phyloP scores from a whole-genome alignment of 2,888 invertebrate species.

The Strigamia transsilvanica region DNA sequence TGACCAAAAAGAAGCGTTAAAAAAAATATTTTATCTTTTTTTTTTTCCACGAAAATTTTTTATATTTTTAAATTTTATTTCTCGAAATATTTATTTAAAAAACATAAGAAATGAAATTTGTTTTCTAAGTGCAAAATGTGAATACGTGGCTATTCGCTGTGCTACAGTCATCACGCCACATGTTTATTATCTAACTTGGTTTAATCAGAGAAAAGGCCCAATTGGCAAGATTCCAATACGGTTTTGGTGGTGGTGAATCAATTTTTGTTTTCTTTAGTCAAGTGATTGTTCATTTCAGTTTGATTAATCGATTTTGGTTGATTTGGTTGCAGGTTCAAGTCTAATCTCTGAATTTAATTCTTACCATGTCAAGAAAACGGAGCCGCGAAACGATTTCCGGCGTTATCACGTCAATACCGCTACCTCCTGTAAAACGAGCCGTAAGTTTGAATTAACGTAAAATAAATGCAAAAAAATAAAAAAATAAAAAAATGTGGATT shows the following conservation, averaged over 20 bases:
- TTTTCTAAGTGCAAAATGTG: too few species aligned
- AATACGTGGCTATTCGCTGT: not conserved
- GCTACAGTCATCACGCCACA: not conserved
- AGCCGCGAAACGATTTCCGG: constrained; percentile 5
- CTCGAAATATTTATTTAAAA: not conserved
- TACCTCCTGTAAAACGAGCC: constrained; percentile 10
- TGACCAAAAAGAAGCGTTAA: not conserved
- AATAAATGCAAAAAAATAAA: not conserved
- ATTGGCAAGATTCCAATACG: not conserved
- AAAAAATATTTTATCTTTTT: too few species aligned
- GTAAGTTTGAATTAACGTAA: not conserved
- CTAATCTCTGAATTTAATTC: not conserved
- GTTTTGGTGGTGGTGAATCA: not conserved
- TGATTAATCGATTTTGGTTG: not conserved
- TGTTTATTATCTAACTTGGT: not conserved
- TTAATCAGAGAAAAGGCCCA: not conserved
- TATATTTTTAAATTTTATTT: too few species aligned
- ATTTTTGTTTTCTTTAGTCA: too few species aligned
- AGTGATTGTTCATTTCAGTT: not conserved
- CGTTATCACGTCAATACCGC: not conserved
- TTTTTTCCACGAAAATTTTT: too few species aligned
- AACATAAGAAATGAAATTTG: not conserved
- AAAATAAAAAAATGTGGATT: not conserved
- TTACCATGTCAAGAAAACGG: constrained; percentile 15
- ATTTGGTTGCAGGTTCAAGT: not conserved